Evolutionary conservation across 2,113 vertebrate species (phyloP).

Genomic region (Thryonomys swinderianus): DNA sequence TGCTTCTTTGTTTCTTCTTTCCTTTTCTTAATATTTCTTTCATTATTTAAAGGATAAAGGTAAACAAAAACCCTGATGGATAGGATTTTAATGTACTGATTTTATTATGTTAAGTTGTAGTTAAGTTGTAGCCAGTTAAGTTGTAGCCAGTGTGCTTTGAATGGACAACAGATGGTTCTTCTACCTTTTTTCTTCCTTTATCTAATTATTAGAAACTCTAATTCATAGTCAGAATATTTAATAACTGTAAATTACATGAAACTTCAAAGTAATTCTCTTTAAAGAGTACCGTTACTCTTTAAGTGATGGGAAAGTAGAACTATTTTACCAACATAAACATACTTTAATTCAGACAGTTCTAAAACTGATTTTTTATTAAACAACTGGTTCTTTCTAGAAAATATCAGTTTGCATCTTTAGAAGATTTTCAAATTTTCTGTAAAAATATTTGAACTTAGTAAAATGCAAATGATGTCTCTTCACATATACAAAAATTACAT

Average conservation of each 20-base stretch:
- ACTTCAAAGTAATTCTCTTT: conserved; percentile 28
- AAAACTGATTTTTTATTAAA: conserved; percentile 47
- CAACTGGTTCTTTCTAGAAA: conserved; percentile 3
- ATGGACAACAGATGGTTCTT: not conserved
- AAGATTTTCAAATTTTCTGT: conserved; percentile 55
- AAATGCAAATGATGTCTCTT: too few relatives aligned
- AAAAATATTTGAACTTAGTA: conserved; percentile 76
- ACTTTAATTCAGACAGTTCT: conserved; percentile 53
- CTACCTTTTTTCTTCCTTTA: not conserved
- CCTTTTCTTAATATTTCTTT: not conserved
- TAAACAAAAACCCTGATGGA: not conserved
- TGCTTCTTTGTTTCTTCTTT: not conserved
- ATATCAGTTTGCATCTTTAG: conserved; percentile 61
- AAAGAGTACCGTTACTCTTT: not conserved
- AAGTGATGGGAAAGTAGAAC: conserved; percentile 1
- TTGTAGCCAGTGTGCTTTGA: not conserved
- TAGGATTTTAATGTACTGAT: not conserved
- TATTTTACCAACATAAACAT: conserved; percentile 34
- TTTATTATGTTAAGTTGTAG: not conserved
- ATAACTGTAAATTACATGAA: not conserved
- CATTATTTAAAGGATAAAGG: not conserved
- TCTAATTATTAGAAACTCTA: not conserved
- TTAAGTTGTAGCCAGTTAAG: not conserved
- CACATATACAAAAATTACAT: conserved; percentile 46
- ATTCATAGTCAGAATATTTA: not conserved